Base-by-base conservation (phyloP, 2,888 invertebrate species). In the Chrysodeixis includens region DNA sequence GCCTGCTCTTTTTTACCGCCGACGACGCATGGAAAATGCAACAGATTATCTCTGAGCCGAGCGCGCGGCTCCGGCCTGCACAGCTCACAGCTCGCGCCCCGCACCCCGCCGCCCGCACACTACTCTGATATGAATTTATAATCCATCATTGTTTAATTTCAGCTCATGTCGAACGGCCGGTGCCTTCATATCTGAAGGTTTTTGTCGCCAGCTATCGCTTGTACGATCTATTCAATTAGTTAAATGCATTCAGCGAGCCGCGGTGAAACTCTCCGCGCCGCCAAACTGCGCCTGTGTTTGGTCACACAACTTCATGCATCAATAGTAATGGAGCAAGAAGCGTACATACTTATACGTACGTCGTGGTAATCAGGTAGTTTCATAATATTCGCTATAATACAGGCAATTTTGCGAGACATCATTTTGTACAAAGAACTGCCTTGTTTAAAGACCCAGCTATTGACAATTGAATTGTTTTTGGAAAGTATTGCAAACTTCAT, bases 41-140 rank as follows among this genome's bases (percentile, higher is more conserved):
- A 84, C 87, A 88, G 90, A 90, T 90, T 87, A 90, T 89, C 90
- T 87, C 66, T 69, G 74, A 71, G 67, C 66, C 69, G 63, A 66
- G 57, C 79, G 62, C 65, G 63, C 77, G 26, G 57, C 57, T 26
- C 61, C 16, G 57, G 54, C 58, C 35, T 26, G 40, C 46, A 49
- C 46, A 49, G 46, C 46, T 20, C 46, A 18, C 46, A 18, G 46
- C 46, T 9, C 46, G 10, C 18, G n/a, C 26, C 26, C 26, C 26
- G 18, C 44, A n/a, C 16, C 59, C 72, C 16, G 55, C 56, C 64
- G 76, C 35, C 52, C 14, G 56, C 56, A 56, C 51, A 20, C 49
- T 49, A 22, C 56, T 18, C n/a, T 62, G 71, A 77, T 78, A 78
- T 75, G 78, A 78, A 78, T 81, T 81, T 78, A 78, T 74, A 76